phyloP scores from a whole-genome alignment of 2,113 vertebrate genomes.

The Apteryx mantelli region DNA sequence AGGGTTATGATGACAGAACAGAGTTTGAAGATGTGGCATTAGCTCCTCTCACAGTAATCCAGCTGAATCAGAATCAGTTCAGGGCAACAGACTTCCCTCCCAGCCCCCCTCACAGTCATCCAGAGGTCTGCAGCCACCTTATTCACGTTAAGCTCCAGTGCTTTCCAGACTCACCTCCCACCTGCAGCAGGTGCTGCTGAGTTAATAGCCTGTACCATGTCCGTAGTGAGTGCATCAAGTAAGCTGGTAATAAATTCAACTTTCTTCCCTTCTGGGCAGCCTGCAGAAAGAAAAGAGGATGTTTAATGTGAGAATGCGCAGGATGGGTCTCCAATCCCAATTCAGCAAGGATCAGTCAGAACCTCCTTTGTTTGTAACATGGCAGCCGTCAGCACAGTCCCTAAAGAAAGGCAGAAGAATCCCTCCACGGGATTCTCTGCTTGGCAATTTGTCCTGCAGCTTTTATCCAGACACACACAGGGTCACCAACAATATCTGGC shows the following conservation, averaged over 20 bases:
- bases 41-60: not conserved
- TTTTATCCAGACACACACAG: conserved; percentile 34
- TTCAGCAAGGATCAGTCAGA: not conserved
- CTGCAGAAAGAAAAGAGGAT: conserved; percentile 74
- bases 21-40: not conserved
- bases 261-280: conserved; percentile 97
- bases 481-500: conserved; percentile 43
- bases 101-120: not conserved
- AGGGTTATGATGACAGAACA: not conserved
- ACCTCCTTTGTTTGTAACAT: not conserved
- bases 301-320: not conserved
- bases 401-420: conserved; percentile 20
- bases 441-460: not conserved
- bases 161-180: conserved; percentile 89
- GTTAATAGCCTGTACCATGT: conserved; percentile 99
- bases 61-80: not conserved
- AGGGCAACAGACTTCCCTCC: not conserved
- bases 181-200: conserved; percentile 93
- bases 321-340: not conserved
- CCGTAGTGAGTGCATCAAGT: conserved; percentile 95
- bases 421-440: not conserved
- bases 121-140: not conserved
- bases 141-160: not conserved
- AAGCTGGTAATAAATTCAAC: conserved; percentile 97
- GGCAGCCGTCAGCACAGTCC: not conserved